Evolutionary conservation across 2,888 invertebrate species (phyloP).

Genomic region (Drosophila parthenogenetica): DNA sequence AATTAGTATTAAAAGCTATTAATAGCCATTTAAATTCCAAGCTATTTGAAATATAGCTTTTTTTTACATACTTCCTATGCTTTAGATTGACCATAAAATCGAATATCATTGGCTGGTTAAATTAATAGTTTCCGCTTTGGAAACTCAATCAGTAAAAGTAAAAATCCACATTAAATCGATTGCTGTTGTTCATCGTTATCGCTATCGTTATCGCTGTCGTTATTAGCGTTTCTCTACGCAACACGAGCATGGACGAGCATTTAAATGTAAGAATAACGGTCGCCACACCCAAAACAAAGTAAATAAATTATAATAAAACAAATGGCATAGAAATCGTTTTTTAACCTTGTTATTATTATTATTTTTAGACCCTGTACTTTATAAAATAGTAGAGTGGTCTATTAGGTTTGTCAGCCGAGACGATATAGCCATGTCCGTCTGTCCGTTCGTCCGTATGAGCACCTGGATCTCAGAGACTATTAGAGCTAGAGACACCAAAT

Average conservation of each 20-base stretch:
- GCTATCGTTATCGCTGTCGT: conserved; percentile 5
- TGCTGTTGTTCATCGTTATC: conserved; percentile 14
- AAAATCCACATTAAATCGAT: not conserved
- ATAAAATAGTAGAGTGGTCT: too few relatives aligned
- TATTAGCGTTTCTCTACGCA: not conserved
- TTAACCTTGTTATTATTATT: conserved; percentile 39
- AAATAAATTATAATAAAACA: conserved; percentile 1
- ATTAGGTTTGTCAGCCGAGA: too few relatives aligned
- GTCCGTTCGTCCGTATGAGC: too few relatives aligned
- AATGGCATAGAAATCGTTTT: conserved; percentile 25
- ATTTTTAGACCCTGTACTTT: too few relatives aligned
- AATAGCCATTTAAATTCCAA: not conserved
- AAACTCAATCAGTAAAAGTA: not conserved
- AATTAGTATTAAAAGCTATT: too few relatives aligned
- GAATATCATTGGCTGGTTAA: not conserved
- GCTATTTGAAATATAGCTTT: not conserved
- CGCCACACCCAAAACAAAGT: conserved; percentile 8
- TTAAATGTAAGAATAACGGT: conserved; percentile 15
- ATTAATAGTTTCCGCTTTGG: conserved; percentile 3
- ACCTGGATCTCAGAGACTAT: too few relatives aligned
- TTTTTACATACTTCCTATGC: not conserved
- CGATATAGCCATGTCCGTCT: too few relatives aligned
- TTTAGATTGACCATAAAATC: not conserved
- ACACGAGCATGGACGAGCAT: conserved; percentile 6
- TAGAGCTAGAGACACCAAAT: too few relatives aligned